Base-by-base conservation (phyloP, 2,888 invertebrate species). In the Pristionchus mayeri region DNA sequence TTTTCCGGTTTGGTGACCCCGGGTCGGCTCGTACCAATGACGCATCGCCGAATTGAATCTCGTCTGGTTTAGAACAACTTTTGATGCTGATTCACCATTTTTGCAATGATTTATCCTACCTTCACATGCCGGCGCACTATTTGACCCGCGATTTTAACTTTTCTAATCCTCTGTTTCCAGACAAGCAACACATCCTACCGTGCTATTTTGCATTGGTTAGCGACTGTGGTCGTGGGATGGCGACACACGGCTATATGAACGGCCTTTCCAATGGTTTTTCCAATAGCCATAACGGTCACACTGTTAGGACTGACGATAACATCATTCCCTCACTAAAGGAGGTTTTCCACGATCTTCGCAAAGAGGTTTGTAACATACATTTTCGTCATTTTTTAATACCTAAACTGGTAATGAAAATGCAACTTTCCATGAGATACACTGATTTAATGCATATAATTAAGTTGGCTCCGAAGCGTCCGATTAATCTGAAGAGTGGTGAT, bases 401-500 rank as follows among this genome's bases (percentile, higher is more conserved):
- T n/a, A n/a, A n/a, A n/a, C n/a, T n/a, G n/a, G n/a, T n/a, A n/a
- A n/a, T n/a, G n/a, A n/a, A n/a, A n/a, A n/a, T n/a, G n/a, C n/a
- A n/a, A n/a, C n/a, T n/a, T n/a, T n/a, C n/a, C n/a, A n/a, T n/a
- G n/a, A n/a, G n/a, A n/a, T n/a, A n/a, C n/a, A n/a, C n/a, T n/a
- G n/a, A n/a, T n/a, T n/a, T n/a, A n/a, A n/a, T n/a, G n/a, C n/a
- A n/a, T n/a, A n/a, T n/a, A 11, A 40, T 75, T 78, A 3, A 78
- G 78, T 11, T 78, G 16, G 21, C 78, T 7, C 27, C 37, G n/a
- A 48, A 52, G 30, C n/a, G 27, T 24, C 27, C 27, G 21, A 78
- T 78, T 4, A 78, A 37, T 50, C 48, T 78, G 18, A 48, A 52
- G 52, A 78, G 50, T 78, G 78, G 52, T 21, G 78, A 78, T n/a